phyloP scores from a whole-genome alignment of 2,113 vertebrate species.

The Pelobates fuscus region DNA sequence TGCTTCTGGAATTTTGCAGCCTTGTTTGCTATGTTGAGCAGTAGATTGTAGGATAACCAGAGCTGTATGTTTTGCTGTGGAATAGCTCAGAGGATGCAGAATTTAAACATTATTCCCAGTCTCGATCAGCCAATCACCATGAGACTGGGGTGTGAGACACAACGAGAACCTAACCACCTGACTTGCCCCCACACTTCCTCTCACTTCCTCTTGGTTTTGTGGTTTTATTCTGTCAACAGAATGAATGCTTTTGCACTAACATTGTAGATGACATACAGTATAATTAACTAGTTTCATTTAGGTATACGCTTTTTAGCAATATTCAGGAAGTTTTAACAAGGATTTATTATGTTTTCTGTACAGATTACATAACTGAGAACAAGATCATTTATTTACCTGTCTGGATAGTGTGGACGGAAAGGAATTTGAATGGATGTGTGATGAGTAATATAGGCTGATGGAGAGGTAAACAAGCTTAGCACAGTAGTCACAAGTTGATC shows the following conservation, averaged over 20 bases:
- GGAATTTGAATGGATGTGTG: not conserved
- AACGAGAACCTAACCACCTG: conserved; percentile 61
- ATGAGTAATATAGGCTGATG: conserved; percentile 22
- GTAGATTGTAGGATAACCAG: not conserved
- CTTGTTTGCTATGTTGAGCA: conserved; percentile 4
- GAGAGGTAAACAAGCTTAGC: not conserved
- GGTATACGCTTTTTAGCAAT: conserved; percentile 44
- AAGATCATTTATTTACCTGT: conserved; percentile 1
- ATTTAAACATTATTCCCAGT: conserved; percentile 71
- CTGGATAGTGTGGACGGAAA: not conserved
- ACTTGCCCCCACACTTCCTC: conserved; percentile 71
- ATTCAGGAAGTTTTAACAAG: conserved; percentile 49
- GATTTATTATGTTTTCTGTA: conserved; percentile 35
- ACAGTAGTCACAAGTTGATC: not conserved
- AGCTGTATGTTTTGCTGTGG: conserved; percentile 50
- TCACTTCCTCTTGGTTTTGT: conserved; percentile 76
- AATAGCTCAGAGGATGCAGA: conserved; percentile 48
- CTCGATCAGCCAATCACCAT: conserved; percentile 57
- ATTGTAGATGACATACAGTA: conserved; percentile 61
- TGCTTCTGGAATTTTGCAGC: conserved; percentile 55
- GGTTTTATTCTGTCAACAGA: conserved; percentile 63
- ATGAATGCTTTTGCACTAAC: conserved; percentile 47
- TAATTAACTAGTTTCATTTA: conserved; percentile 62
- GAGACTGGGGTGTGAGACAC: conserved; percentile 65
- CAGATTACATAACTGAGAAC: conserved; percentile 9